These are phyloP conservation scores for Ceratosolen solmsi DNA, from an alignment of 1,140 invertebrate genomes.

Conservation along the genomic window DNA sequence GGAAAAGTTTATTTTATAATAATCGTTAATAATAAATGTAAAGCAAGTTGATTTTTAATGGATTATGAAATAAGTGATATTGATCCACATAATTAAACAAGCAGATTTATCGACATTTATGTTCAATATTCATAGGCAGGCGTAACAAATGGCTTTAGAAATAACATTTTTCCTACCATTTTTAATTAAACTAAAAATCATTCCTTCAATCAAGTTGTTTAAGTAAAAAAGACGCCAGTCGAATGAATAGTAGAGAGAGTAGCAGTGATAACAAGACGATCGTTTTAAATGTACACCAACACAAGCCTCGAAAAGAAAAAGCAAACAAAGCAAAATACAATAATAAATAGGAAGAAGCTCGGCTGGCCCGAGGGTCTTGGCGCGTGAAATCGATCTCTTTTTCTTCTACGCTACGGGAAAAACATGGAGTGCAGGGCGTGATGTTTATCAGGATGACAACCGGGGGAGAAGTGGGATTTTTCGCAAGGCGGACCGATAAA, in stretches of 20 bases:
- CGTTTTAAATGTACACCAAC: slow-evolving; percentile 1
- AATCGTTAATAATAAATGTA: too few relatives aligned
- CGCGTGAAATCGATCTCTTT: slow-evolving; percentile 37
- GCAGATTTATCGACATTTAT: too few relatives aligned
- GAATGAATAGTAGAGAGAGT: not conserved
- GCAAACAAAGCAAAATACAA: slow-evolving; percentile 15
- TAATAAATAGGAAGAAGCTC: slow-evolving; percentile 18
- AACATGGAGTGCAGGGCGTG: slow-evolving; percentile 1
- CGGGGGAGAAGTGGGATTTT: slow-evolving; percentile 12
- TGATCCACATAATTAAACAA: too few relatives aligned
- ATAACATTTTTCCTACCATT: not conserved
- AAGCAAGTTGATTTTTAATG: too few relatives aligned
- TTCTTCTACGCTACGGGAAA: not conserved
- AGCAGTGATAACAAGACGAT: not conserved
- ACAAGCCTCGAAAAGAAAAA: not conserved
- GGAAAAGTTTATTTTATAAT: too few relatives aligned
- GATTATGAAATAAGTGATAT: too few relatives aligned
- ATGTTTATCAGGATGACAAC: slow-evolving; percentile 38
- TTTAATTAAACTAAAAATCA: not conserved
- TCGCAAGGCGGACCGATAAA: slow-evolving; percentile 28
- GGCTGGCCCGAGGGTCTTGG: not conserved
- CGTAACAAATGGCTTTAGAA: too few relatives aligned
- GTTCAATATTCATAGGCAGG: too few relatives aligned
- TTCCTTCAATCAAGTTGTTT: not conserved
- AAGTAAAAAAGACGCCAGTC: not conserved